A percentile compares a stretch with the other conserved stretches of the same genome.
Evolutionary conservation across 1,140 invertebrate species (phyloP).

Genomic region (Brachionus paranguensis): DNA sequence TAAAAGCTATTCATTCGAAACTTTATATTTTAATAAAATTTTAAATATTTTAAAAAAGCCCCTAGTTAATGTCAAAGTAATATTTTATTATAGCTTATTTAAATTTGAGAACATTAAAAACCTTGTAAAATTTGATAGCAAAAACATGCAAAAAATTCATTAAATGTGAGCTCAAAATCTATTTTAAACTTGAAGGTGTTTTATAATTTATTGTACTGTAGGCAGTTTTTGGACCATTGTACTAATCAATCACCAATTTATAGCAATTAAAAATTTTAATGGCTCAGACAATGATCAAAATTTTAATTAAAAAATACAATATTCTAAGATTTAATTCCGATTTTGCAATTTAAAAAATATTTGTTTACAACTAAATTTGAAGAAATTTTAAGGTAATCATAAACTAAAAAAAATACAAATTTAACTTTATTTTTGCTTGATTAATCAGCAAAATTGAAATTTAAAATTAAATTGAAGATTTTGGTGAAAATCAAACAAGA

Average conservation of each 20-base stretch:
- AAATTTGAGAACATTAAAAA: background rate
- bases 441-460: background rate
- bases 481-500: background rate
- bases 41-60: background rate
- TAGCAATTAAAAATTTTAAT: too few relatives aligned
- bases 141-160: background rate
- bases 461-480: background rate
- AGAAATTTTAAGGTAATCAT: too few relatives aligned
- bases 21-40: background rate
- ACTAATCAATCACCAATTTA: background rate
- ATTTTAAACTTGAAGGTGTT: background rate
- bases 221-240: background rate
- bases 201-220: background rate
- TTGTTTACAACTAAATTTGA: too few relatives aligned
- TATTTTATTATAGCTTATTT: background rate
- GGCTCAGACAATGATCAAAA: background rate
- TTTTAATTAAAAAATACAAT: background rate
- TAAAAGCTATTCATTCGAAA: background rate
- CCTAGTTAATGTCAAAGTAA: background rate
- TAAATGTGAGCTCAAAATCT: background rate
- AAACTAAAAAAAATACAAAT: background rate
- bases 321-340: background rate
- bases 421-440: background rate
- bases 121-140: background rate
- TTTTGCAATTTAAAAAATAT: too few relatives aligned